Evolutionary conservation across 2,113 vertebrate species (phyloP), one percentile per base, ranked within the genome.

Genomic region (Silurus glanis): DNA sequence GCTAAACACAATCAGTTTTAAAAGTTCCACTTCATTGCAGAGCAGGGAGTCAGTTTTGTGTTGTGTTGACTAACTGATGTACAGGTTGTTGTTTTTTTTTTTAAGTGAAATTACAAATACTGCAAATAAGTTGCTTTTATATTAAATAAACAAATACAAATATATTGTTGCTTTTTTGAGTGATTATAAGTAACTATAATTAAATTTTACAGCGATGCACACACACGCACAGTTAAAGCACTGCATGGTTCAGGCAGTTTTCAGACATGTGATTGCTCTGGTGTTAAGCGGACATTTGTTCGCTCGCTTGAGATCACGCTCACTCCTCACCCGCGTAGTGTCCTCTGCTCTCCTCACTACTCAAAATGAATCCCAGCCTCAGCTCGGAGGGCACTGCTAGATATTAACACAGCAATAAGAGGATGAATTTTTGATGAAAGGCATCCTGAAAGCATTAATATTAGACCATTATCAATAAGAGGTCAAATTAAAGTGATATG

Each of bases 361-460:
- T 91, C 89, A 87, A 90, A 93, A 94, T 93, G 87, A 94, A 94
- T 94, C 93, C 93, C 92, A 89, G 45, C 78, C 69, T 67, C 90
- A 82, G 87, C 89, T 90, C 87, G 12, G 82, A 83, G 87, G 87
- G 76, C 88, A 86, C 91, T 91, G 90, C 92, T 91, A 81, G 91
- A 93, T 94, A 94, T 94, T 94, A 94, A 91, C 89, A 88, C 92
- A 87, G 92, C 93, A 94, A 94, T 95, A 94, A 93, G 84, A 90
- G 84, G 85, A 93, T 94, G 90, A 93, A 95, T 95, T 95, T 94
- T 94, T 94, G 91, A 95, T 94, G 90, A 88, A 90, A 83, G 85
- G 89, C 90, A 93, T 91, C 91, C 88, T 87, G 89, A 90, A 90
- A 83, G 78, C 88, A 88, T 92, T 94, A 92, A 94, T 94, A 93